phyloP scores from a whole-genome alignment of 2,888 invertebrate species.

The Rhopalosiphum nymphaeae region DNA sequence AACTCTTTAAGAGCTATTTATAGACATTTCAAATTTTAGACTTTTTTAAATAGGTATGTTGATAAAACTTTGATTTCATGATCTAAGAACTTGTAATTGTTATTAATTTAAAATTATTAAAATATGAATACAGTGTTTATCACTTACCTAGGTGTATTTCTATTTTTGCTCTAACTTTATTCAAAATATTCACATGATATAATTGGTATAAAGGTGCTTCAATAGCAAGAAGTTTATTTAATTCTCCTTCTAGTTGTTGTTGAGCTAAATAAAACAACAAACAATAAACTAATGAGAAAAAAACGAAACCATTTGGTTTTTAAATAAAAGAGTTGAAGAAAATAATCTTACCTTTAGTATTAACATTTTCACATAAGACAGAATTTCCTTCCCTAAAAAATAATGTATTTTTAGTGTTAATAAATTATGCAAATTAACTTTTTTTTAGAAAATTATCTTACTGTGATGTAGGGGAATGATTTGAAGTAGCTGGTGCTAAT shows the following conservation, averaged over 20 bases:
- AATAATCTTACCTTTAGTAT: constrained; percentile 44
- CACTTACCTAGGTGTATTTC: constrained; percentile 81
- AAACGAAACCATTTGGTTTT: neutral
- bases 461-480: constrained; percentile 61
- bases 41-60: neutral
- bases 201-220: constrained; percentile 90
- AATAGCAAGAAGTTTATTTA: constrained; percentile 80
- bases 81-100: neutral
- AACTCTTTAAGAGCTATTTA: neutral
- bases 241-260: constrained; percentile 71
- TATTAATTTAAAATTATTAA: neutral
- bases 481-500: constrained; percentile 50
- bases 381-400: constrained; percentile 54
- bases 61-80: neutral
- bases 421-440: neutral
- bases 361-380: constrained; percentile 49
- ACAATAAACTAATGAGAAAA: neutral
- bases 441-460: constrained; percentile 21
- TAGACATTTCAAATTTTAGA: neutral
- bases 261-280: constrained; percentile 65
- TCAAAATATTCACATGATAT: constrained; percentile 82
- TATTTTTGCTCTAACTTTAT: constrained; percentile 84
- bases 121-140: neutral
- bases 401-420: neutral
- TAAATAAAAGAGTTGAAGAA: neutral